Base-by-base conservation (phyloP, 2,888 invertebrate genomes). In the Philereme vetulata region DNA sequence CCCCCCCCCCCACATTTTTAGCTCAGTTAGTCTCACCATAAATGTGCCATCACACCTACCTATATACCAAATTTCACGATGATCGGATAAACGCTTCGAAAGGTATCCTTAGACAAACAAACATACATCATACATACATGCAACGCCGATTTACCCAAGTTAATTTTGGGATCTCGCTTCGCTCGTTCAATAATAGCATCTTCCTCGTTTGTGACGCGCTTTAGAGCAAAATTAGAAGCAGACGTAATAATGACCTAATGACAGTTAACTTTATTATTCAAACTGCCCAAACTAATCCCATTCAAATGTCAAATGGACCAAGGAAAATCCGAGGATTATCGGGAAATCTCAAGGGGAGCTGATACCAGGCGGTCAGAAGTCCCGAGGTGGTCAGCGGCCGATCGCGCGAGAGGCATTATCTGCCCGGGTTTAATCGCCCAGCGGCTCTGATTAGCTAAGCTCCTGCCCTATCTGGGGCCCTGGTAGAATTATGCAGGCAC, bases 341-440 rank as follows among this genome's bases (percentile, higher is more conserved):
- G 74, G 74, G 67, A 74, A 75, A 76, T 79, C 80, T 80, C 80
- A 77, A 77, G 80, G 80, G 80, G 75, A 65, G 68, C 38, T 38
- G 38, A 76, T 77, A 85, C 82, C 81, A 85, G 84, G 82, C 77
- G 72, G 72, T 67, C 82, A 84, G 82, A 76, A 83, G 80, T 73
- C 74, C 74, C 75, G 82, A 79, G 78, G 86, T 80, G 90, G 90
- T 88, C 90, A 89, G 86, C 78, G 85, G 74, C 86, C 88, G 90
- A 89, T 90, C 90, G 90, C 82, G 85, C 90, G 88, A 81, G 82
- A 84, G 85, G 86, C 82, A 88, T 90, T 90, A 90, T 88, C 91
- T 87, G 80, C 76, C 73, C 75, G 76, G 81, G 81, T 81, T 87
- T 88, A 88, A 90, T 89, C 86, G 86, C 81, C 87, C 86, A 84